Evolutionary conservation across 1,140 invertebrate genomes (phyloP), one percentile per base, ranked within the genome.

Genomic region (Diprion similis): DNA sequence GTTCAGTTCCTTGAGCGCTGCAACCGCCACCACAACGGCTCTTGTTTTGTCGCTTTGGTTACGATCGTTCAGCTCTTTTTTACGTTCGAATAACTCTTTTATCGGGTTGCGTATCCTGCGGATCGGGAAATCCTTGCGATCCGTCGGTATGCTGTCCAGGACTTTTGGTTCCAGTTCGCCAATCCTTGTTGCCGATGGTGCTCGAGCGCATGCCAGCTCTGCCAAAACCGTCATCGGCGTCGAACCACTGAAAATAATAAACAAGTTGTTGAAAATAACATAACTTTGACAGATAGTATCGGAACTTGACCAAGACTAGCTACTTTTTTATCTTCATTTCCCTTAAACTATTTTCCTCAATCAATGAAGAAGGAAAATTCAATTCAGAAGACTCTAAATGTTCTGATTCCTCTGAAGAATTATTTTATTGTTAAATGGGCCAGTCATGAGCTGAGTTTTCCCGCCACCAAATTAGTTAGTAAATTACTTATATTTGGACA

Each of bases 201-300:
- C 87, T 70, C 86, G 82, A 0, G 87, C 87, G 59, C 87, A 88
- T 0, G 87, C 87, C 8, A 88, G 71, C 75, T 88, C 87, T 8
- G 87, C 87, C n/a, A 88, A 70, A 1, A 88, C 82, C 68, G 87
- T 88, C 86, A 88, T 88, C 10, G 87, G 85, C 24, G 84, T 82
- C 1, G 87, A 88, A 46, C 83, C 84, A 79, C 85, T 87, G 76
- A 24, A 80, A 79, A 78, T 51, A 64, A 59, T 8, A 15, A 13
- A 59, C 3, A 59, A 15, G 51, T 13, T 15, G 6, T 59, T 15
- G 6, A 59, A 59, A 59, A 6, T 37, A 37, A 37, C 24, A 37
- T 37, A 37, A 37, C 24, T 37, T 37, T 37, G 1, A 37, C 0
- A 37, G 6, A 37, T 37, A 37, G 6, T 37, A 6, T 1, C 24